Evolutionary conservation across 1,140 invertebrate species (phyloP).

Genomic region (Drosophila virilis): DNA sequence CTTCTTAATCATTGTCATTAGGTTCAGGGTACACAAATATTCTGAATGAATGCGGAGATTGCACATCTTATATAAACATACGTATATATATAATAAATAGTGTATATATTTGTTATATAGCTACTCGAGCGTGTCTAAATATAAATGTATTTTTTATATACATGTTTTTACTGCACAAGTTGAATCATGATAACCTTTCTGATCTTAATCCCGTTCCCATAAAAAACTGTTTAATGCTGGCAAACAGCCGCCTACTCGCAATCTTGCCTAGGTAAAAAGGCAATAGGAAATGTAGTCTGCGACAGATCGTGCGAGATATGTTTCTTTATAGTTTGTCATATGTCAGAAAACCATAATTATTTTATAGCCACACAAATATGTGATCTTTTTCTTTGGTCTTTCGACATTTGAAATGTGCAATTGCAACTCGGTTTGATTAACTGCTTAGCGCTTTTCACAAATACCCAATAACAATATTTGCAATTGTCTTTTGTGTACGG

Average conservation of each 20-base stretch:
- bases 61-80: background rate
- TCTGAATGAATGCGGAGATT: constrained; percentile 9
- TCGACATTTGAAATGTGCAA: background rate
- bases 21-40: background rate
- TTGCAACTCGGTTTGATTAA: constrained; percentile 30
- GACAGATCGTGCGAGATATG: background rate
- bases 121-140: constrained; percentile 2
- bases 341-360: background rate
- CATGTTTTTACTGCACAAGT: constrained; percentile 37
- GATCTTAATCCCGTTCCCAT: constrained; percentile 39
- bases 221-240: constrained; percentile 3
- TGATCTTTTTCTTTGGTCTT: background rate
- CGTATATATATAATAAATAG: constrained; percentile 3
- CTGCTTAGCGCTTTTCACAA: constrained; percentile 14
- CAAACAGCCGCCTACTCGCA: constrained; percentile 1
- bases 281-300: background rate
- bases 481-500: constrained; percentile 4
- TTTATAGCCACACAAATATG: background rate
- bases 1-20: too few relatives aligned
- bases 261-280: background rate
- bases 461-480: constrained; percentile 35
- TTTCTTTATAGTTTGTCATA: background rate
- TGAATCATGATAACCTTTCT: constrained; percentile 36
- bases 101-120: background rate
- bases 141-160: constrained; percentile 7